Evolutionary conservation across 2,797 vertebrate species (phyloP), one percentile per base, ranked within the genome.

Genomic region (Peromyscus aztecus): DNA sequence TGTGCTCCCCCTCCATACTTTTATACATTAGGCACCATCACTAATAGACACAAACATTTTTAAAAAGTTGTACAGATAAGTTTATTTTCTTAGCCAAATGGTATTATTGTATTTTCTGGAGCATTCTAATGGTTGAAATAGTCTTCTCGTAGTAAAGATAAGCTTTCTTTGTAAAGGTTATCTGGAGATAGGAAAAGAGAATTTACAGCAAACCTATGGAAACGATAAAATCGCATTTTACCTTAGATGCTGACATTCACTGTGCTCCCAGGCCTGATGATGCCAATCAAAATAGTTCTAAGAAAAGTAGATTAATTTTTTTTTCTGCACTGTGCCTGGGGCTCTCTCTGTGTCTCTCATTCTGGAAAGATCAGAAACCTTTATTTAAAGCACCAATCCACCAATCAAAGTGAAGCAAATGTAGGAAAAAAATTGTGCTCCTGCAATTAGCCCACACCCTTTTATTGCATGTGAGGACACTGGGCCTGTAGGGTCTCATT

Each of bases 371-470:
- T 91, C 89, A 97, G 97, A 94, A 98, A 97, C 93, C 97, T 97
- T 97, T 97, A 97, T 98, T 98, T 97, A 98, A 98, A 98, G 97
- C 91, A 43, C 78, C 89, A 94, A 91, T 92, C 95, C 98, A 97
- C 97, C 97, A 96, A 97, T 97, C 97, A 98, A 97, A 97, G 89
- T 88, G 77, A 95, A 94, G 97, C 94, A 94, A 90, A 95, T 67
- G 81, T 49, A 90, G 40, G 86, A n/a, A 63, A 59, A 67, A 95
- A 96, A 90, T 6, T 91, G 76, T 90, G 84, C 81, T 96, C 89
- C 95, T 97, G 94, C 80, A 95, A 93, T 97, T 97, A 97, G 83
- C 57, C 94, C 81, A 92, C 95, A 97, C 83, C 94, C 93, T 97
- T 96, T 95, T 94, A 87, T 91, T 94, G 93, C 97, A 88, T 95